Base-by-base conservation (phyloP, 2,888 invertebrate genomes). In the Heliconius ismenius region DNA sequence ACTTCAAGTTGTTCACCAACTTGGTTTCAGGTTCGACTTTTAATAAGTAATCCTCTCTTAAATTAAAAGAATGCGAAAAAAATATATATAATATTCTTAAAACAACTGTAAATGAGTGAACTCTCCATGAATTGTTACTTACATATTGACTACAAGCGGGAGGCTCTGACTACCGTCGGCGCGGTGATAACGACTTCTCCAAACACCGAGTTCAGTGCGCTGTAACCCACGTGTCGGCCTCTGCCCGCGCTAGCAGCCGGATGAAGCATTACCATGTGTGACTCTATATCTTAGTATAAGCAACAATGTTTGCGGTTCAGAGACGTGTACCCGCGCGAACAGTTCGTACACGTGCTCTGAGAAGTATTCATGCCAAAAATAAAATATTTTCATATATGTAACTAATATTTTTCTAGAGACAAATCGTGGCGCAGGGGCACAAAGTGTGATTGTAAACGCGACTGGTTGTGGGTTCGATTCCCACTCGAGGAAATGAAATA, bases 111-210 rank as follows among this genome's bases (percentile, higher is more conserved):
- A 13, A 62, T 26, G n/a, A 24, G 11, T 24, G 3, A 24, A 26
- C 62, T 62, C 24, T 67, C 3, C 15, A 67, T 15, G 39, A 67
- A 39, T 24, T 15, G 24, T 24, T 32, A 9, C 32, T 32, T 32
- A 32, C 32, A 32, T 9, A 32, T 32, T 1, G 9, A 32, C 9
- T 32, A 32, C 9, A 32, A 32, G 32, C 32, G 32, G 36, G 13
- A 74, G 68, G 49, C 69, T 78, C 78, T 81, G 79, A 81, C 76
- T 58, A 39, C 32, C 43, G 15, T 73, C 60, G 64, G 74, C 78
- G 79, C 78, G 75, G 26, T 72, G 78, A 74, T 76, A 80, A 81
- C 77, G 76, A 74, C 43, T 62, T 70, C 63, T 28, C 63, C 80
- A 80, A 76, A 79, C 76, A 80, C 36, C 62, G 54, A 78, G 75